These are phyloP conservation scores for Brachypteracias leptosomus DNA, from an alignment of 2,113 vertebrate genomes.

Conservation along the genomic window DNA sequence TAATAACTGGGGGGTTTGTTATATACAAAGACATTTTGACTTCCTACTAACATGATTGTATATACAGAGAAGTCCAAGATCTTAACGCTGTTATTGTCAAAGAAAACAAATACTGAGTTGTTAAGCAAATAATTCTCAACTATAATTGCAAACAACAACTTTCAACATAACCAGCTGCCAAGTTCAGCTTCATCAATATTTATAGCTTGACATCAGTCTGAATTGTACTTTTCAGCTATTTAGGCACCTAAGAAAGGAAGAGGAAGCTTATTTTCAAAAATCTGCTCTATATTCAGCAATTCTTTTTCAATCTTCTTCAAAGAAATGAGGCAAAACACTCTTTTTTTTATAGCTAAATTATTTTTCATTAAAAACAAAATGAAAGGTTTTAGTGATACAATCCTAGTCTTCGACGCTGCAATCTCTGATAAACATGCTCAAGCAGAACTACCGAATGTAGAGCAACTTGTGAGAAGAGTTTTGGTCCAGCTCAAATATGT, in stretches of 20 bases:
- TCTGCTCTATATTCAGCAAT: background rate
- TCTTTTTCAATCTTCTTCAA: background rate
- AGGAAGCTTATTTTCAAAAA: background rate
- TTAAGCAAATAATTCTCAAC: constrained; percentile 31
- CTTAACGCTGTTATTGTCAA: background rate
- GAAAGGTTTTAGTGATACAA: background rate
- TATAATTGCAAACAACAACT: constrained; percentile 4
- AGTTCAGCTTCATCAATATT: constrained; percentile 37
- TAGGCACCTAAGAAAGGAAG: background rate
- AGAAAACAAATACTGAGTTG: constrained; percentile 22
- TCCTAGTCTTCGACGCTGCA: background rate
- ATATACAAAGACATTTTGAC: background rate
- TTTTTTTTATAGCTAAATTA: background rate
- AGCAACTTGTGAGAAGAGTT: background rate
- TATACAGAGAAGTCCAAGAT: background rate
- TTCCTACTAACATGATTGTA: background rate
- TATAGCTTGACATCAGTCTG: background rate
- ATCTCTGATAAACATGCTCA: background rate
- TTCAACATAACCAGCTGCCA: constrained; percentile 6
- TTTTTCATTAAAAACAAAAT: background rate
- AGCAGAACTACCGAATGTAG: background rate
- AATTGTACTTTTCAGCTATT: constrained; percentile 4
- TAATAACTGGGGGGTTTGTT: background rate
- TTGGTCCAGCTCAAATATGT: background rate
- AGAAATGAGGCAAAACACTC: background rate